Evolutionary conservation across 2,113 vertebrate species (phyloP), one percentile per base, ranked within the genome.

Genomic region (Diadophis punctatus): DNA sequence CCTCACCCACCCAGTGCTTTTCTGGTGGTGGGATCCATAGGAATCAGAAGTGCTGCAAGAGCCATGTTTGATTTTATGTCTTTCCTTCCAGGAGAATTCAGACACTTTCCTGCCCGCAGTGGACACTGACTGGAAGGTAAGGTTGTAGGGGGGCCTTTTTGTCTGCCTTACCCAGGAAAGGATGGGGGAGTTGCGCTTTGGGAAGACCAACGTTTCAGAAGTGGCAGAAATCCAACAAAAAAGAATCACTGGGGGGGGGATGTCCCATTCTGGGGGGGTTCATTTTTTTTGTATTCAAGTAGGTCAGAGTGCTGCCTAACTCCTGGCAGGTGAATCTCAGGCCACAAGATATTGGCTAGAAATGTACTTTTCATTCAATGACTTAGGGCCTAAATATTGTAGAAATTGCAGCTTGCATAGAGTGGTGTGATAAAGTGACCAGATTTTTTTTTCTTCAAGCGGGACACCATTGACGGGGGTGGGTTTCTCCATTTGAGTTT

Each of bases 71-170:
- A 93, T 93, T 90, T 94, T 25, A 8, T 91, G 91, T 95, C 91
- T 89, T 87, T 93, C 91, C 89, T 95, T 96, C 12, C 96, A 99
- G 99, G 99, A 99, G 85, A 98, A 97, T 96, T 98, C 98, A 0
- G 99, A 99, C 8, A 97, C 98, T 94, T 98, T 99, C 96, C 98
- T 99, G 94, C 97, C 97, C 0, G 8, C 95, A 0, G 97, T 97
- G 89, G 97, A 98, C 96, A 96, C 94, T 0, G 98, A 99, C 93
- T 99, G 99, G 99, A 99, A 99, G 99, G 99, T 99, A 99, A 86
- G 98, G 60, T 30, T 27, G 23, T 39, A 89, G 7, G 4, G 1
- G 89, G 46, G 20, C 56, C 12, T 8, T 12, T 39, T 52, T 39
- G 4, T 43, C 22, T 53, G 58, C 14, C 39, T 80, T 1, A 0